Base-by-base conservation (phyloP, 2,797 vertebrate genomes). In the Vireo griseus region DNA sequence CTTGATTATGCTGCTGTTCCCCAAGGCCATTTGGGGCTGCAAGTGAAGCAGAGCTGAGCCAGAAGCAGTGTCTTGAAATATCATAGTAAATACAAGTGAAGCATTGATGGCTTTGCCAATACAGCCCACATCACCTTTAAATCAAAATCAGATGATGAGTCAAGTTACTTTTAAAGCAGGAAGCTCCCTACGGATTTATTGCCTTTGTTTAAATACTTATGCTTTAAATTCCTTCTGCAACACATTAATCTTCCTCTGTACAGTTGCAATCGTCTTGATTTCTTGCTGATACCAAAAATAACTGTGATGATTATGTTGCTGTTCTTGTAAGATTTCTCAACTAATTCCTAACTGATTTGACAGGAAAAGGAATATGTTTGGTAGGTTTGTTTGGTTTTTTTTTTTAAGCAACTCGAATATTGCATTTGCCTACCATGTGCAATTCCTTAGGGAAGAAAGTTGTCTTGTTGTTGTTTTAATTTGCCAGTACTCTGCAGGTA, bases 371-470 rank as follows among this genome's bases (percentile, higher is more conserved):
- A 77, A 44, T 31, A 19, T 40, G 39, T 40, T 40, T 4, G 35
- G 35, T 35, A 10, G 35, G 35, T 57, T 1, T 25, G 21, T 25
- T 13, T 31, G 17, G 31, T 24, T 33, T 59, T 28, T 44, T 69
- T 20, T 51, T 63, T 44, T 2, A 40, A 40, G 22, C 11, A 11
- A n/a, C 21, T 74, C 1, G 0, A 29, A 25, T 57, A 15, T n/a
- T 72, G 6, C 13, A 8, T 40, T 75, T 2, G 2, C 16, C 48
- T 88, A 25, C 37, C 44, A 31, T 7, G 31, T 42, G 48, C 3
- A 47, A n/a, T 88, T 69, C 24, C 21, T 26, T 42, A 29, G 51
- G 45, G 19, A 72, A 74, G 26, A 16, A 42, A 68, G 5, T 19
- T 29, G 19, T 24, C 21, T 35, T 45, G 7, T n/a, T 57, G n/a